These are phyloP conservation scores for Manis javanica DNA, from an alignment of 2,797 vertebrate genomes.

Conservation along the genomic window DNA sequence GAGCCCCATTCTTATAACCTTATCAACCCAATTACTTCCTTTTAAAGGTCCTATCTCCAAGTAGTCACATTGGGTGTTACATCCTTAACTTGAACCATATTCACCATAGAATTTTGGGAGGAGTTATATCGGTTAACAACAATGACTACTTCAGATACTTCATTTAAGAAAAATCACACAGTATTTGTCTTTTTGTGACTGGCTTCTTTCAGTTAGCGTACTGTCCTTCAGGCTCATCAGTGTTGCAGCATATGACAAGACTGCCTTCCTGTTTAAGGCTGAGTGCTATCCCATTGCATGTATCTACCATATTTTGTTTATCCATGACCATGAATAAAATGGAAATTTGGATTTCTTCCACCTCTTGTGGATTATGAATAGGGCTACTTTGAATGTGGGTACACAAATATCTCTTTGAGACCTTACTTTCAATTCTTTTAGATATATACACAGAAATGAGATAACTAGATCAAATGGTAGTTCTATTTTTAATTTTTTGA, in stretches of 20 bases:
- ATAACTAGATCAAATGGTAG: background rate
- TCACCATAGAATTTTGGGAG: background rate
- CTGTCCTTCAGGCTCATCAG: background rate
- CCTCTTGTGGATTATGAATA: background rate
- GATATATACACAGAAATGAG: background rate
- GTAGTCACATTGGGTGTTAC: background rate
- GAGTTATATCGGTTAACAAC: background rate
- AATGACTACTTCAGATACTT: background rate
- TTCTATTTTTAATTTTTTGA: conserved; percentile 9
- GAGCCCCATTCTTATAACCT: background rate
- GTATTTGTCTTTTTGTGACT: background rate
- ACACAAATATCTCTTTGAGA: background rate
- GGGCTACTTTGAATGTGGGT: background rate
- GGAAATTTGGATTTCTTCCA: background rate
- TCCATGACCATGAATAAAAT: background rate
- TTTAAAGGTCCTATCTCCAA: background rate
- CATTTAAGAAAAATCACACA: background rate
- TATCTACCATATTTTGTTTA: background rate
- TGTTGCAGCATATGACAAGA: background rate
- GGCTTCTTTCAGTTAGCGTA: background rate
- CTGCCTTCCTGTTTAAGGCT: background rate
- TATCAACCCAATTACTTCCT: background rate
- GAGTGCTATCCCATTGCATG: background rate
- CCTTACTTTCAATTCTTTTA: background rate
- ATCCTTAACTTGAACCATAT: background rate